Conservation (phyloP, 2,888 invertebrate genomes). For the Oscheius sp. region DNA sequence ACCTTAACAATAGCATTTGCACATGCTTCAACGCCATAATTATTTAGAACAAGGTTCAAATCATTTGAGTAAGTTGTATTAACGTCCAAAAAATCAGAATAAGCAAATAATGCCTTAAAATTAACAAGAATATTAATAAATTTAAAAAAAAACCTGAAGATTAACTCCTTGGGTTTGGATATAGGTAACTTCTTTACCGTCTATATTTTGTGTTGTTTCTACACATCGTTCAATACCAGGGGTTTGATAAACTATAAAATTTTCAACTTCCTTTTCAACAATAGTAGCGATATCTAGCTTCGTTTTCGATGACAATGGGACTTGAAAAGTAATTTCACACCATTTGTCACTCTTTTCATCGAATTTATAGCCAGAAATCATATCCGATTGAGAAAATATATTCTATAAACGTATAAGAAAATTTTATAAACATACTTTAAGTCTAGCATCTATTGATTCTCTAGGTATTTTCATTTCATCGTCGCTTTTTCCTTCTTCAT, state of each 20-base stretch:
- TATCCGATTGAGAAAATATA: too few species aligned
- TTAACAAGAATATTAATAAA: neutral
- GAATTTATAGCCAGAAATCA: slow-evolving; percentile 79
- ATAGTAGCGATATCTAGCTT: slow-evolving; percentile 83
- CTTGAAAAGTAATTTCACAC: slow-evolving; percentile 83
- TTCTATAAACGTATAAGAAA: neutral
- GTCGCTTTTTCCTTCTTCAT: slow-evolving; percentile 31
- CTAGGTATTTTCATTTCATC: slow-evolving; percentile 3
- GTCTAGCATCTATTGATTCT: neutral
- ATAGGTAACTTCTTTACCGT: slow-evolving; percentile 71
- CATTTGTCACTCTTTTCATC: slow-evolving; percentile 82
- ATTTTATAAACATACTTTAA: slow-evolving; percentile 39
- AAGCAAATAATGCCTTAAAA: slow-evolving; percentile 84
- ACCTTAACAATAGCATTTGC: slow-evolving; percentile 85
- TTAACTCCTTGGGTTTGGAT: slow-evolving; percentile 96
- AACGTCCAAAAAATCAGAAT: slow-evolving; percentile 80
- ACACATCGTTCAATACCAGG: slow-evolving; percentile 85
- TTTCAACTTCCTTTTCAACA: slow-evolving; percentile 77
- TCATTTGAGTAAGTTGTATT: slow-evolving; percentile 83
- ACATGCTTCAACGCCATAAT: slow-evolving; percentile 95
- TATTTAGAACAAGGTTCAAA: slow-evolving; percentile 85
- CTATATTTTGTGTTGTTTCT: slow-evolving; percentile 75
- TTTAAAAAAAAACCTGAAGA: slow-evolving; percentile 74
- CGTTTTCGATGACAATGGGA: slow-evolving; percentile 72
- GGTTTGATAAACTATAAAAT: slow-evolving; percentile 77